Base-by-base conservation (phyloP, 2,888 invertebrate species). In the Cerceris rybyensis region DNA sequence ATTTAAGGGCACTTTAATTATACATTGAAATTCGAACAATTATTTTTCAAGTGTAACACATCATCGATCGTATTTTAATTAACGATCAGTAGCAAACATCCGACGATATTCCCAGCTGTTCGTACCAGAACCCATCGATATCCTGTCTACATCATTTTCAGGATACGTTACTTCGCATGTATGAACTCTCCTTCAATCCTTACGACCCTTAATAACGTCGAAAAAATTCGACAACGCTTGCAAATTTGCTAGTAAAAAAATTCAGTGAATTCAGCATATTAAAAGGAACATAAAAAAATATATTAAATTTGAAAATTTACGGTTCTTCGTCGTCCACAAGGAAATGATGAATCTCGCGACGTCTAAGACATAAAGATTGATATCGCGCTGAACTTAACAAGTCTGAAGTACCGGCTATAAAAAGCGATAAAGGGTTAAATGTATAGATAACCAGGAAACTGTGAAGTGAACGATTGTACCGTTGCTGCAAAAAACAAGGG, bases 101-200 rank as follows among this genome's bases (percentile, higher is more conserved):
- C 50, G 65, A 61, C 59, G 13, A 66, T 66, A 55, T 68, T 49
- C 28, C 16, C 16, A 61, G 78, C 58, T 78, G 78, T 79, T 73
- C 50, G 50, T 55, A 63, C 39, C 73, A 78, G 61, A 66, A 41
- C 16, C 42, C 57, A 72, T 63, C 42, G 78, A 66, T 64, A 67
- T 54, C 54, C 63, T 57, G 63, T 78, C 58, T 66, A 49, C 70
- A 78, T 69, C 61, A 78, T 78, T 78, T 70, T 63, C 50, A 54
- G 16, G 61, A 55, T 69, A 71, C 42, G 57, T 73, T 75, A 73
- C 70, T 78, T 60, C 60, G 54, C 28, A 69, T 46, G 54, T 54
- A 80, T 28, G 28, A 28, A 28, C 28, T 28, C 2, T 28, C 4
- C 28, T 28, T 28, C 28, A 28, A 28, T 4, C 28, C 28, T 28